Conservation (phyloP, 2,888 invertebrate species). For the Eilema griseolum region DNA sequence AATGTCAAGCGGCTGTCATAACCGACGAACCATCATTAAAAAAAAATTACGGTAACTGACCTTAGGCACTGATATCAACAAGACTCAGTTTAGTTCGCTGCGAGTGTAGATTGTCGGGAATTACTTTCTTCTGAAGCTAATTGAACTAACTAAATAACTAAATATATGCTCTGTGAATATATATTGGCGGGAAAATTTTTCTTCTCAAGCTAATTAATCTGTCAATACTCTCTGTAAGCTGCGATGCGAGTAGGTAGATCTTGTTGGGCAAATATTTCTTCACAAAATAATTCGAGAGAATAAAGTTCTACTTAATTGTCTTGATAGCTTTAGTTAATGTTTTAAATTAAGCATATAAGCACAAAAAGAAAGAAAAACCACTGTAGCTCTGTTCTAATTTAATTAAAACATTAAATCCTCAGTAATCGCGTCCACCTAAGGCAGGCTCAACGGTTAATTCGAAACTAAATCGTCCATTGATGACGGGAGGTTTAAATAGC, state of each 20-base stretch:
- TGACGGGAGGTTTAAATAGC: constrained; percentile 17
- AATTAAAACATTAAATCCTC: background rate
- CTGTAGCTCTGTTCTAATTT: background rate
- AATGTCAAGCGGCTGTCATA: background rate
- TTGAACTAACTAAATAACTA: background rate
- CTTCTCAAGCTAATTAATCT: background rate
- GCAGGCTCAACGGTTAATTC: constrained; percentile 8
- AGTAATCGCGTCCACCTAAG: background rate
- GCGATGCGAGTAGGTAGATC: background rate
- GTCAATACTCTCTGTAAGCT: background rate
- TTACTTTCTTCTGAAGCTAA: background rate
- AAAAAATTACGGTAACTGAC: constrained; percentile 6
- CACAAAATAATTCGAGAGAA: background rate
- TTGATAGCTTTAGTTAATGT: background rate
- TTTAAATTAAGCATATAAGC: no score
- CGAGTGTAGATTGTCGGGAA: background rate
- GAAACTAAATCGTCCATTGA: constrained; percentile 14
- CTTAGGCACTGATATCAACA: constrained; percentile 7
- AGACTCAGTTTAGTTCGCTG: background rate
- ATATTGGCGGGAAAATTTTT: background rate
- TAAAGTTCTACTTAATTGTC: background rate
- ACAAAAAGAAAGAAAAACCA: background rate
- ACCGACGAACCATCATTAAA: background rate
- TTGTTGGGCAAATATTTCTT: background rate
- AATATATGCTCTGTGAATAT: background rate